Evolutionary conservation across 1,140 invertebrate genomes (phyloP), one percentile per base, ranked within the genome.

Genomic region (Reticulitermes speratus): DNA sequence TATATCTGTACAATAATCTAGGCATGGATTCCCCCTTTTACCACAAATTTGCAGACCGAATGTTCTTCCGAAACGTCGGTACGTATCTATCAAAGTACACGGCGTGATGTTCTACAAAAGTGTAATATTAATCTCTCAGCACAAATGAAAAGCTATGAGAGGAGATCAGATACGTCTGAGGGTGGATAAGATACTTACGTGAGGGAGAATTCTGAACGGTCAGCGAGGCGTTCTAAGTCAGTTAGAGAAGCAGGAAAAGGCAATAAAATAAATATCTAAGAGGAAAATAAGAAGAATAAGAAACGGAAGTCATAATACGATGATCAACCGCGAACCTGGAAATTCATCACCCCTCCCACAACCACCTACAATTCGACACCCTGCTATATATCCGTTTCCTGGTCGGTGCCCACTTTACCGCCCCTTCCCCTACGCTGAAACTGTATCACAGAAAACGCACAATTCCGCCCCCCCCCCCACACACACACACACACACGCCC

Each of bases 301-400:
- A 75, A 30, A 75, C 65, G 65, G 65, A 75, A 75, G 65, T 75
- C 65, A 75, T 75, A 75, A 75, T 75, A 75, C 65, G 65, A 75
- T 75, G 65, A 75, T 30, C 65, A 75, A 75, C 65, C 65, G n/a
- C n/a, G 65, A 75, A 75, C 65, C 65, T 75, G 25, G 65, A 75
- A 30, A n/a, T 30, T 75, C 65, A 30, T 75, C 65, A n/a, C n/a
- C 65, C 25, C n/a, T 25, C n/a, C 65, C 59, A 48, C 45, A 3
- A 59, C 55, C 55, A 65, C 59, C 59, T 65, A 65, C 59, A 75
- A 75, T 75, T 75, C 65, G 65, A 75, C 65, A 75, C 65, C n/a
- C 65, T 30, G 65, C 25, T 30, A 75, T 8, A 30, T 30, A 75
- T 75, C 65, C 65, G 25, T 75, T 75, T 75, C 65, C 65, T 75